A percentile compares a stretch with the other conserved stretches of the same genome.
Evolutionary conservation across 2,113 vertebrate species (phyloP).

Genomic region (Crotalus horridus): DNA sequence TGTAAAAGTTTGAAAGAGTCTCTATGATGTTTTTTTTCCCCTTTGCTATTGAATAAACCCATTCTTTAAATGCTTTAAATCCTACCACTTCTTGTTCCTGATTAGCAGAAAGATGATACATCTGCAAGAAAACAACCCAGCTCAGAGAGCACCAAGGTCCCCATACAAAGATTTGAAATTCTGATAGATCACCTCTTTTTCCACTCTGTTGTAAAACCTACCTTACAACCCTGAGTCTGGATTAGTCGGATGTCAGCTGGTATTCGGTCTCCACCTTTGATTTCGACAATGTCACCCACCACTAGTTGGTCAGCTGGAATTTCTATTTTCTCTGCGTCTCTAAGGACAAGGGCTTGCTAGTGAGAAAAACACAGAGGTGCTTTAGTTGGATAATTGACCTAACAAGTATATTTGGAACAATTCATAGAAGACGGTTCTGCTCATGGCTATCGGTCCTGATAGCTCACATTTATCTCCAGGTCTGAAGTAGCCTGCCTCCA

Average conservation of each 20-base stretch:
- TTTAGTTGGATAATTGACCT: background rate
- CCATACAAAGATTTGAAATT: background rate
- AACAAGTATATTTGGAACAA: background rate
- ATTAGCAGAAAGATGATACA: background rate
- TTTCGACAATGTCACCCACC: slow-evolving; percentile 76
- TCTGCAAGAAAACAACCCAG: background rate
- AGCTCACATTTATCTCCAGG: background rate
- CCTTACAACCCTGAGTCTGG: slow-evolving; percentile 73
- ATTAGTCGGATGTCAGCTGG: slow-evolving; percentile 75
- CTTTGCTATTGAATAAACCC: background rate
- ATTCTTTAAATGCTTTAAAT: background rate
- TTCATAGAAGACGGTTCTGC: background rate
- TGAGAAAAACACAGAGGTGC: background rate
- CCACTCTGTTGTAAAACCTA: slow-evolving; percentile 27
- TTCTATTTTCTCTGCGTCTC: slow-evolving; percentile 71
- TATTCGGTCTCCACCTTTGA: slow-evolving; percentile 78
- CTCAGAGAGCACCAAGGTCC: background rate
- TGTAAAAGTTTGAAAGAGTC: background rate
- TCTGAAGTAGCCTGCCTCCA: background rate
- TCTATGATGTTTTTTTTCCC: background rate
- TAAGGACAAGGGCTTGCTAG: slow-evolving; percentile 76
- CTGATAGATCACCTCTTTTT: background rate
- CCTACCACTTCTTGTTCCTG: background rate
- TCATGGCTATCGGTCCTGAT: background rate
- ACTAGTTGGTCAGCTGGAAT: slow-evolving; percentile 73